Percentiles rank a stretch among this genome's conserved stretches.
Evolutionary conservation across 2,888 invertebrate species (phyloP).

Genomic region (Furcula furcula): DNA sequence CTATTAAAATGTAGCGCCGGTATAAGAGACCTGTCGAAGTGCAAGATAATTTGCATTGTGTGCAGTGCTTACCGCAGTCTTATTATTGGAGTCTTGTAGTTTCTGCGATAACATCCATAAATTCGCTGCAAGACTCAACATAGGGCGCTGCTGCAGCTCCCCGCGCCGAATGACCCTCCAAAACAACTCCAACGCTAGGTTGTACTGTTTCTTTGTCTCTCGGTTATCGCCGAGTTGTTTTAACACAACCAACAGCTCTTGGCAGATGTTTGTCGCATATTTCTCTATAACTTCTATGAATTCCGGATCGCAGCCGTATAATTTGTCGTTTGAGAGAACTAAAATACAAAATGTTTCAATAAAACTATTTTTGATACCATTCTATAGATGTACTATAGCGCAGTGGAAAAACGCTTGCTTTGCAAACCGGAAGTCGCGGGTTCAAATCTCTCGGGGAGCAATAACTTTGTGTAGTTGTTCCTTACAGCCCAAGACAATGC

Average conservation of each 20-base stretch:
- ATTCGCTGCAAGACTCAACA: constrained; percentile 87
- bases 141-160: constrained; percentile 81
- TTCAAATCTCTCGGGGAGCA: too few species aligned
- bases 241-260: constrained; percentile 87
- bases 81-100: constrained; percentile 58
- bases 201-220: constrained; percentile 85
- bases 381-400: too few species aligned
- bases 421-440: too few species aligned
- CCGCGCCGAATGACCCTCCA: constrained; percentile 84
- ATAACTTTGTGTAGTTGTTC: too few species aligned
- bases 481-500: too few species aligned
- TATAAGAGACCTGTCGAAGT: too few species aligned
- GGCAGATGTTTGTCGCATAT: constrained; percentile 88
- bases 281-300: constrained; percentile 91
- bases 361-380: too few species aligned
- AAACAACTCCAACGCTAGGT: constrained; percentile 88
- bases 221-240: constrained; percentile 86
- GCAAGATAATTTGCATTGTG: too few species aligned
- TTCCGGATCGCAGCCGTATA: constrained; percentile 95
- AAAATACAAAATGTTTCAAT: constrained; percentile 47
- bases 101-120: constrained; percentile 91
- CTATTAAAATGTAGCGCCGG: too few species aligned
- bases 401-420: too few species aligned
- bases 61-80: constrained; percentile 55
- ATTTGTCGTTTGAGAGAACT: constrained; percentile 95